phyloP scores from a whole-genome alignment of 2,888 invertebrate species.

The Aelia acuminata region DNA sequence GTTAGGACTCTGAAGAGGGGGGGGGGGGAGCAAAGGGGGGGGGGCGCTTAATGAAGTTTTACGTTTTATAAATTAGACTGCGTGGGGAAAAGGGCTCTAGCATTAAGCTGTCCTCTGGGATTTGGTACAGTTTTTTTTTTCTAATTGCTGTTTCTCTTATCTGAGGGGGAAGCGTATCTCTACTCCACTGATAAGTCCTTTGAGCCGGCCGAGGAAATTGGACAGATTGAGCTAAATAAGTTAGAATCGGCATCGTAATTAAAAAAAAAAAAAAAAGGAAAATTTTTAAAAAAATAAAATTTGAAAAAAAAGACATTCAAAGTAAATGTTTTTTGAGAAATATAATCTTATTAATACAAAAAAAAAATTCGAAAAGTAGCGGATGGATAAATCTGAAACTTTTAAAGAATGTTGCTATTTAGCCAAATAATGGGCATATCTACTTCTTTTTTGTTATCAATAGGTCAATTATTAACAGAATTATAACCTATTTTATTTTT shows the following conservation, averaged over 20 bases:
- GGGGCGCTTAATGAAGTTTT: slow-evolving; percentile 50
- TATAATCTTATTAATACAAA: too few relatives aligned
- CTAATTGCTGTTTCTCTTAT: slow-evolving; percentile 38
- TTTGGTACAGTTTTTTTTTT: background rate
- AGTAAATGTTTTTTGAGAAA: too few relatives aligned
- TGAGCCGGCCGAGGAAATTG: background rate
- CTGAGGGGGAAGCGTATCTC: background rate
- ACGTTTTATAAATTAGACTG: slow-evolving; percentile 49
- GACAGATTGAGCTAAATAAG: background rate
- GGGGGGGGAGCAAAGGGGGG: background rate
- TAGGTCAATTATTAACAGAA: too few relatives aligned
- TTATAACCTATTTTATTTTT: too few relatives aligned
- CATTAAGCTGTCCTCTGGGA: slow-evolving; percentile 29
- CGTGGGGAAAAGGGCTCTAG: background rate
- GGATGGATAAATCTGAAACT: too few relatives aligned
- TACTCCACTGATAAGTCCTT: background rate
- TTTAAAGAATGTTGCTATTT: too few relatives aligned
- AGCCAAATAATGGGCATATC: too few relatives aligned
- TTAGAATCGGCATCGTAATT: background rate
- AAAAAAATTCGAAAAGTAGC: too few relatives aligned
- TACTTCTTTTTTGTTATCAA: too few relatives aligned
- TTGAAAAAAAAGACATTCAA: too few relatives aligned
- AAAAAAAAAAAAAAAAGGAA: background rate
- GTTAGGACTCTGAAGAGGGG: slow-evolving; percentile 7
- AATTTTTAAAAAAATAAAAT: background rate